A percentile compares a stretch with the other conserved stretches of the same genome.
Evolutionary conservation across 2,888 invertebrate species (phyloP).

Genomic region (Agonopterix subpropinquella): DNA sequence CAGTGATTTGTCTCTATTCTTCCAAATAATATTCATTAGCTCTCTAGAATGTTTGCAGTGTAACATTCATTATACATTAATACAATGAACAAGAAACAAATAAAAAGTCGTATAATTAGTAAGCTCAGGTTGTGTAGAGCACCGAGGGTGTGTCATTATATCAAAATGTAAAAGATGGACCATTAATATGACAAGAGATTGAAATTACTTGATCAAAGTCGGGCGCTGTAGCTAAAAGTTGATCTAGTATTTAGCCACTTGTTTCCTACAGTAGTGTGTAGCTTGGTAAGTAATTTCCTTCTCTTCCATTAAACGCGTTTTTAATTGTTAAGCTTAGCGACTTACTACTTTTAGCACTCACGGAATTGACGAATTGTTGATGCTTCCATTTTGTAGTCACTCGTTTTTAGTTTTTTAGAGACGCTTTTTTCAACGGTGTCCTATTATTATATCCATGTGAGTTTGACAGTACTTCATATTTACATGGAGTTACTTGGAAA

Average conservation of each 20-base stretch:
- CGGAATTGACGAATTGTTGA: slow-evolving; percentile 68
- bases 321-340: slow-evolving; percentile 55
- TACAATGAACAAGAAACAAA: slow-evolving; percentile 1
- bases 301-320: slow-evolving; percentile 38
- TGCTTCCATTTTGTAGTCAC: slow-evolving; percentile 59
- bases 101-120: slow-evolving; percentile 13
- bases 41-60: slow-evolving; percentile 19
- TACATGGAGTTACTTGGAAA: too few species aligned
- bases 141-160: slow-evolving; percentile 56
- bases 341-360: slow-evolving; percentile 59
- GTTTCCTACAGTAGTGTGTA: not conserved
- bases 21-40: slow-evolving; percentile 22
- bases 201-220: slow-evolving; percentile 29
- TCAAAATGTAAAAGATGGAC: slow-evolving; percentile 72
- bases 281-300: slow-evolving; percentile 37
- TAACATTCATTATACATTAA: slow-evolving; percentile 10
- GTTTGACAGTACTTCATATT: too few species aligned
- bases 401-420: slow-evolving; percentile 23
- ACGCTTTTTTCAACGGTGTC: too few species aligned
- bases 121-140: slow-evolving; percentile 56
- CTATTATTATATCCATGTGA: too few species aligned
- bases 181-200: slow-evolving; percentile 43
- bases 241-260: not conserved
- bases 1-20: slow-evolving; percentile 22
- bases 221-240: too few species aligned